Evolutionary conservation across 23 tunicate species (phyloP).

Genomic region (Aplidium turbinatum): DNA sequence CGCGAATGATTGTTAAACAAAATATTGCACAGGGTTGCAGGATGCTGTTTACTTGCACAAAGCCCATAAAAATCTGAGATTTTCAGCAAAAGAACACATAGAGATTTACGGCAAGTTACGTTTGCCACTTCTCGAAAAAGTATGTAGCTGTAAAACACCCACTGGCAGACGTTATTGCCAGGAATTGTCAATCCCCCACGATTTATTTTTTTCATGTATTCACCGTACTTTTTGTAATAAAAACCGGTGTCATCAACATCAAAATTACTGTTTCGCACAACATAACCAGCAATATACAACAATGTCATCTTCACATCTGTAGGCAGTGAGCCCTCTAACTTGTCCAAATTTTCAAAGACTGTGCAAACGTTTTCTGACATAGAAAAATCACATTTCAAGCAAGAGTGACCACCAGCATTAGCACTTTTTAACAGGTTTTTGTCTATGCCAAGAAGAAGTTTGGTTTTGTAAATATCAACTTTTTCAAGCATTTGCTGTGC

Average conservation of each 20-base stretch:
- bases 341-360: background rate
- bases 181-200: constrained; percentile 5
- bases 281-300: constrained; percentile 13
- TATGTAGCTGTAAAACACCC: constrained; percentile 14
- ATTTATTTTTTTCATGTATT: constrained; percentile 8
- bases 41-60: background rate
- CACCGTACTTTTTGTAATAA: constrained; percentile 1
- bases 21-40: constrained; percentile 1
- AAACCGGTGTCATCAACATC: background rate
- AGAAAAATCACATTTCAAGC: background rate
- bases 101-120: background rate
- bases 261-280: background rate
- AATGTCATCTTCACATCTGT: background rate
- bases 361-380: background rate
- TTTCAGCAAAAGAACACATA: background rate
- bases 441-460: background rate
- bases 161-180: constrained; percentile 13
- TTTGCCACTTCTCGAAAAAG: background rate
- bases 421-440: background rate
- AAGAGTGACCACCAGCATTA: background rate
- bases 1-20: constrained; percentile 3
- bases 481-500: background rate
- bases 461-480: background rate
- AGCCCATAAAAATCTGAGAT: constrained; percentile 7
- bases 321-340: background rate